These are phyloP conservation scores for Lipophrys pholis DNA, from an alignment of 2,113 vertebrate genomes.

Conservation along the genomic window DNA sequence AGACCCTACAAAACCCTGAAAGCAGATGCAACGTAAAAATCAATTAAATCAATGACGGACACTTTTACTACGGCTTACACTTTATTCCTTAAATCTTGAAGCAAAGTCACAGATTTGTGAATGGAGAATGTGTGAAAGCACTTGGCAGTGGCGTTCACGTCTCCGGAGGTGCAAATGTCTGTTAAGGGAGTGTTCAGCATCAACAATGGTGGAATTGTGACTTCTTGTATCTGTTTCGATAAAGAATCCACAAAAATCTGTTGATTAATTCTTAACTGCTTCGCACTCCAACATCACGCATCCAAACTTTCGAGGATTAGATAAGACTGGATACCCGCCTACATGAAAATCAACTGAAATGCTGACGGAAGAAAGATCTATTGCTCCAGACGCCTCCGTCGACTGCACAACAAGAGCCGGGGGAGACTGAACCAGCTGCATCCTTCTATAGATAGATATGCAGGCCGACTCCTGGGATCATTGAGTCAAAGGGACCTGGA, in stretches of 20 bases:
- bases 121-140: no score
- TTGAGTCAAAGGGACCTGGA: constrained; percentile 36
- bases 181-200: no score
- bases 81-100: no score
- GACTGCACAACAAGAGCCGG: constrained; percentile 34
- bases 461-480: constrained; percentile 34
- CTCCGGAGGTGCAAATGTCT: no score
- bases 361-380: constrained; percentile 24
- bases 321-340: neutral
- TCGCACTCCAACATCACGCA: neutral
- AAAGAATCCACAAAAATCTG: neutral
- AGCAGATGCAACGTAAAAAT: no score
- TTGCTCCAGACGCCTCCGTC: constrained; percentile 30
- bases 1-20: no score
- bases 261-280: neutral
- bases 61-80: no score
- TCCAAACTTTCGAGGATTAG: neutral
- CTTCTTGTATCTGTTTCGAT: neutral
- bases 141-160: no score
- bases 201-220: neutral
- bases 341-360: constrained; percentile 24
- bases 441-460: constrained; percentile 55
- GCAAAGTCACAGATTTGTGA: no score
- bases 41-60: no score
- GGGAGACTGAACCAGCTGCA: constrained; percentile 26